Evolutionary conservation across 2,888 invertebrate species (phyloP).

Genomic region (Hetaerina titia): DNA sequence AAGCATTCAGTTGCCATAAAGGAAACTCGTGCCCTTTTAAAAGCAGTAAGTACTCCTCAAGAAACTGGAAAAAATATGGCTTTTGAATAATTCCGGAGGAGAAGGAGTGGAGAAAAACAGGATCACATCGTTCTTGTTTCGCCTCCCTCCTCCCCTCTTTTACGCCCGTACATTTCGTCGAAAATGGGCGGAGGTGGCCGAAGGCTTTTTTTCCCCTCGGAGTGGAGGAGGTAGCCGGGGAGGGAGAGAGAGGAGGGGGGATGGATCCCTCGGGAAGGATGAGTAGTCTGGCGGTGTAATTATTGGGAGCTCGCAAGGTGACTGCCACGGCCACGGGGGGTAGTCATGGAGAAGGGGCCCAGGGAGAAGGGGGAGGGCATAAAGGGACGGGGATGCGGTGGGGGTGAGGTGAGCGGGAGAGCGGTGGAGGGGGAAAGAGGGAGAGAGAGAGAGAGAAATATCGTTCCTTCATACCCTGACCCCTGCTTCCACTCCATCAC

Average conservation of each 20-base stretch:
- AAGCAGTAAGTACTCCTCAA: not conserved
- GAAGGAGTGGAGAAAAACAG: not conserved
- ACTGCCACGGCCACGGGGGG: constrained; percentile 54
- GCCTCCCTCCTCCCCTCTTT: not conserved
- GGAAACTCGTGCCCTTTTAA: not conserved
- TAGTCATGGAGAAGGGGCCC: not conserved
- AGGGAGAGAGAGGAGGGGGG: not conserved
- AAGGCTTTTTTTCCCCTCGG: not conserved
- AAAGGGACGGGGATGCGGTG: not conserved
- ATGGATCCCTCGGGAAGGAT: not conserved
- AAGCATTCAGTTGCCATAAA: not conserved
- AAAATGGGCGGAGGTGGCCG: not conserved
- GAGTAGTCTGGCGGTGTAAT: constrained; percentile 45
- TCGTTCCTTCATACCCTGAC: constrained; percentile 59
- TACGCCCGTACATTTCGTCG: constrained; percentile 10
- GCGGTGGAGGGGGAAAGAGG: not conserved
- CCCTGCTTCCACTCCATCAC: constrained; percentile 54
- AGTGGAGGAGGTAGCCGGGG: not conserved
- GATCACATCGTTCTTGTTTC: not conserved
- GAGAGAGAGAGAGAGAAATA: constrained; percentile 36
- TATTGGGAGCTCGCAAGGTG: constrained; percentile 66
- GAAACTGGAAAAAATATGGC: not conserved
- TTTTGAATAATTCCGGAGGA: not conserved
- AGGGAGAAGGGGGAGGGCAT: not conserved
- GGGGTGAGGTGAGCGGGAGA: not conserved